Evolutionary conservation across 2,888 invertebrate genomes (phyloP).

Genomic region (Chloroclysta siterata): DNA sequence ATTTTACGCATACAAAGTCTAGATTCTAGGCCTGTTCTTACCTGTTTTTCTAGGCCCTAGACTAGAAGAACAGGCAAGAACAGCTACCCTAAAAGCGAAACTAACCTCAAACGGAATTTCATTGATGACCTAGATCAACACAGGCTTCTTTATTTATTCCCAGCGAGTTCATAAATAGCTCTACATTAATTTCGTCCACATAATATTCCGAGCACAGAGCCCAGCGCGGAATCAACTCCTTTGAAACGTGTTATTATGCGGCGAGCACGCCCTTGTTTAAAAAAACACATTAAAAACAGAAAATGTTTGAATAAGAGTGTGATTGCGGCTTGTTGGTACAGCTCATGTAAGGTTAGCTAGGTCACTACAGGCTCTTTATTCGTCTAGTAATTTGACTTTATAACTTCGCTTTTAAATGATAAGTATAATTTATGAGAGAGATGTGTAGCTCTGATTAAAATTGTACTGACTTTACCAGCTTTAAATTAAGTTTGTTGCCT

Average conservation of each 20-base stretch:
- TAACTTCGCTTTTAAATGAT: background rate
- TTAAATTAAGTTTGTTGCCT: no score
- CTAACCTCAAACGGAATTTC: background rate
- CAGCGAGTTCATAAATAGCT: conserved; percentile 9
- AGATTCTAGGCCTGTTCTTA: no score
- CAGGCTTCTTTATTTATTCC: background rate
- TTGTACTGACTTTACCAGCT: no score
- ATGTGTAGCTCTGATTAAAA: no score
- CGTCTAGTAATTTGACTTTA: background rate
- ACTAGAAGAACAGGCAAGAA: no score
- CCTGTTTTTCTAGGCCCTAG: no score
- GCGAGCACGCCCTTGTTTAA: conserved; percentile 62
- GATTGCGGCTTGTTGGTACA: conserved; percentile 65
- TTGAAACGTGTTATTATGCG: conserved; percentile 68
- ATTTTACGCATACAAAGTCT: no score
- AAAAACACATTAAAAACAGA: conserved; percentile 66
- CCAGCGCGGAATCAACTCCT: conserved; percentile 44
- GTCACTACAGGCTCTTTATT: background rate
- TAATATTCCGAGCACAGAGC: conserved; percentile 27
- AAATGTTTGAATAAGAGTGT: conserved; percentile 82
- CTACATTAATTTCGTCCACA: conserved; percentile 15
- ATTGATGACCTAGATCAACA: background rate
- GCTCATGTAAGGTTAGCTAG: conserved; percentile 12
- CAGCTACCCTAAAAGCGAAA: background rate
- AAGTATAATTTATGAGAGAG: no score